Evolutionary conservation across 35 echinoderm and acorn worm species (phyloP).

Genomic region (Heliocidaris erythrogramma): DNA sequence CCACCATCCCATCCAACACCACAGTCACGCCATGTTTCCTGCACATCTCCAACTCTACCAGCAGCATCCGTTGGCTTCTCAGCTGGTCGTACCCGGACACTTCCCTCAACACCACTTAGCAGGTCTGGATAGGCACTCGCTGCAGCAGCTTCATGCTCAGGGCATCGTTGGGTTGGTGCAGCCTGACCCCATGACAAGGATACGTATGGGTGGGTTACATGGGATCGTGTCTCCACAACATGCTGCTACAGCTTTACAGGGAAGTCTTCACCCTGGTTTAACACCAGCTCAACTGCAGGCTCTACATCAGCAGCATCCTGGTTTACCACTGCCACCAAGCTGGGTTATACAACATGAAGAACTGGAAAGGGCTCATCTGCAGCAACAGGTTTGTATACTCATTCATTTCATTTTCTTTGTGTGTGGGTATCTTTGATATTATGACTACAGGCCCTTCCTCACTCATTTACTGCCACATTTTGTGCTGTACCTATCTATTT

Average conservation of each 20-base stretch:
- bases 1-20: conserved; percentile 56
- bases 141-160: conserved; percentile 53
- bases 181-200: neutral
- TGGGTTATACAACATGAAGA: conserved; percentile 59
- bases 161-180: neutral
- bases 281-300: conserved; percentile 42
- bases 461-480: no score
- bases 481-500: no score
- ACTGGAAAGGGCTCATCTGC: conserved; percentile 43
- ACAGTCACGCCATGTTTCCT: conserved; percentile 58
- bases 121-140: conserved; percentile 67
- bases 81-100: conserved; percentile 17
- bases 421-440: no score
- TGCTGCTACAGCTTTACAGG: conserved; percentile 29
- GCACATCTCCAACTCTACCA: conserved; percentile 44
- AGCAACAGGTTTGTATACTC: neutral
- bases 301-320: conserved; percentile 38
- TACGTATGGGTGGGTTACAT: neutral
- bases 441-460: no score
- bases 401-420: no score
- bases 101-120: conserved; percentile 51
- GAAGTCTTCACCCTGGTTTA: neutral
- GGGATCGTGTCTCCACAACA: conserved; percentile 36
- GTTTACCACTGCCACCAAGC: conserved; percentile 33
- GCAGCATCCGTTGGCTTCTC: conserved; percentile 58